A percentile compares a stretch with the other conserved stretches of the same genome.
phyloP scores from a whole-genome alignment of 2,797 vertebrate genomes.

The Manis javanica region DNA sequence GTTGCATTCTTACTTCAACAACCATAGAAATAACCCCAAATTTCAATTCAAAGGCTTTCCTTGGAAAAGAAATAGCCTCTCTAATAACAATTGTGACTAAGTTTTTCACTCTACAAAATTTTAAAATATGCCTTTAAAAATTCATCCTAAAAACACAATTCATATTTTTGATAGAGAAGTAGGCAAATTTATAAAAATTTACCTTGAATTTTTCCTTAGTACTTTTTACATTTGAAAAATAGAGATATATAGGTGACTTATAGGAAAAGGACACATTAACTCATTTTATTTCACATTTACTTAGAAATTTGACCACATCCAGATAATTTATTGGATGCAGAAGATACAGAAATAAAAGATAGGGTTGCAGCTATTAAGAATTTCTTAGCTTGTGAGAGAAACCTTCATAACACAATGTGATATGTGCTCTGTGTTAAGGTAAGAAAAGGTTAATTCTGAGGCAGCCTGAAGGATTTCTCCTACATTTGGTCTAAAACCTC shows the following conservation, averaged over 20 bases:
- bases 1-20: conserved; percentile 35
- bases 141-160: neutral
- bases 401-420: neutral
- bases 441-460: neutral
- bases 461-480: neutral
- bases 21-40: neutral
- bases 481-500: neutral
- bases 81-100: neutral
- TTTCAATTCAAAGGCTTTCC: conserved; percentile 7
- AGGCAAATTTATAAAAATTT: neutral
- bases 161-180: neutral
- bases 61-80: conserved; percentile 19
- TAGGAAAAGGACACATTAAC: neutral
- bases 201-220: neutral
- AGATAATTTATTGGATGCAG: neutral
- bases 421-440: neutral
- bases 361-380: neutral
- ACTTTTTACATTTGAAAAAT: neutral
- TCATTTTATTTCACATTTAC: neutral
- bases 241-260: neutral
- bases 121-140: neutral
- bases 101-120: neutral
- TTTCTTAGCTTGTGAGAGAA: neutral
- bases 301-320: neutral
- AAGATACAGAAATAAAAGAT: neutral